Conservation (phyloP, 30 jellyfish, hydroid and myxozoan genomes). For the Pelagia noctiluca region DNA sequence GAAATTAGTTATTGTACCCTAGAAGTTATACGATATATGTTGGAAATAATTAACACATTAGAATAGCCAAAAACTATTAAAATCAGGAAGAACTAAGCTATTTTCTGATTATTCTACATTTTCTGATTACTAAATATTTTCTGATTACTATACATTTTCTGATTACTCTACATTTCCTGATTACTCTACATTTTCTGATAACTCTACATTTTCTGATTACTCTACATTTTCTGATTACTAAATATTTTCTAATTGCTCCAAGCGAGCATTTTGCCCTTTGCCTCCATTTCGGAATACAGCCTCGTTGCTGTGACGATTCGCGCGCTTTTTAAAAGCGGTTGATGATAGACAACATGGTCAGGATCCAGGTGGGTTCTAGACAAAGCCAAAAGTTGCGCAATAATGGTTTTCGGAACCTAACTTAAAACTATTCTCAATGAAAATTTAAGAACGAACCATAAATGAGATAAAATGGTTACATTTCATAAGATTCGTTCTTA, state of each 20-base stretch:
- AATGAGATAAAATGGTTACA: too few relatives aligned
- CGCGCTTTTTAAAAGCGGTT: too few relatives aligned
- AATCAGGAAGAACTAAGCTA: background rate
- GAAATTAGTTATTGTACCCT: constrained; percentile 6
- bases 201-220: too few relatives aligned
- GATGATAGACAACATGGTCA: too few relatives aligned
- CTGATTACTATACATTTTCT: constrained; percentile 18
- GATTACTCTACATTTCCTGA: too few relatives aligned
- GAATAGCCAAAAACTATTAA: background rate
- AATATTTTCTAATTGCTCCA: background rate
- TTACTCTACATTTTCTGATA: too few relatives aligned
- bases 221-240: too few relatives aligned
- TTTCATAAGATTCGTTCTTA: background rate
- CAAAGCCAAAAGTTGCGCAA: too few relatives aligned
- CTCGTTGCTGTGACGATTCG: background rate
- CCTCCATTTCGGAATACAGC: background rate
- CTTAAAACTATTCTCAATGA: too few relatives aligned
- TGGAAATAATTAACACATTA: constrained; percentile 5
- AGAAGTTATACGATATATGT: background rate
- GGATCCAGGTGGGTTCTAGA: too few relatives aligned
- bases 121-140: constrained; percentile 29
- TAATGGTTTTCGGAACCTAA: background rate
- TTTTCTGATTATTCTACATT: constrained; percentile 3
- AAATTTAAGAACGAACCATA: too few relatives aligned
- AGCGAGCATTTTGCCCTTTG: background rate